phyloP scores from a whole-genome alignment of 2,113 vertebrate genomes.

The Donacobius atricapilla region DNA sequence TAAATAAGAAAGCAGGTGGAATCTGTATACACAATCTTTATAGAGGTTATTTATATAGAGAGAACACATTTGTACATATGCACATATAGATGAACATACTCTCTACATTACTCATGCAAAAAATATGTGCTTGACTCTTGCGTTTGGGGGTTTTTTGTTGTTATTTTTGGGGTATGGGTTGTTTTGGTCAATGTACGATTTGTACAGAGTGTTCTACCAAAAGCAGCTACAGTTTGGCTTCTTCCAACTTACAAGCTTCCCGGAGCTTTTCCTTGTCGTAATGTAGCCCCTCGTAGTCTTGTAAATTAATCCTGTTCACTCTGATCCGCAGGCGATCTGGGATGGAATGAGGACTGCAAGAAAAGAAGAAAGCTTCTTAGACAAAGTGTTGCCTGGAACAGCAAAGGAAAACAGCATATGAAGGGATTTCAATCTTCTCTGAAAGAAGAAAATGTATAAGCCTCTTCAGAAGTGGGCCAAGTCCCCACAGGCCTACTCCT shows the following conservation, averaged over 20 bases:
- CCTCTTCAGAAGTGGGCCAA: neutral
- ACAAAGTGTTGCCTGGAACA: neutral
- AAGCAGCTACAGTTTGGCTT: neutral
- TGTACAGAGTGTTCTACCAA: neutral
- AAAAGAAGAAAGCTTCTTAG: constrained; percentile 58
- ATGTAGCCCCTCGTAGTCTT: constrained; percentile 92
- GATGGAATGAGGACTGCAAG: constrained; percentile 88
- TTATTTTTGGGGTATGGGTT: neutral
- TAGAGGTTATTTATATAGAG: neutral
- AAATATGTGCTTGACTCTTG: neutral
- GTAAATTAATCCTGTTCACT: constrained; percentile 92
- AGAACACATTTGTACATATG: neutral
- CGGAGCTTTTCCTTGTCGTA: constrained; percentile 94
- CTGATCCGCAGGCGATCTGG: constrained; percentile 92
- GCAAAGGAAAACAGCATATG: neutral
- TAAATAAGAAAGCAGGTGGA: neutral
- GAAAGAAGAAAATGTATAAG: neutral
- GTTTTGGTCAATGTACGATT: neutral
- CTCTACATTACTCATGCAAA: neutral
- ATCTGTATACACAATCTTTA: neutral
- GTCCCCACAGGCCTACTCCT: neutral
- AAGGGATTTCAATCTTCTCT: neutral
- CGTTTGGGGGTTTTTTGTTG: fast-evolving
- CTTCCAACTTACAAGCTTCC: constrained; percentile 88
- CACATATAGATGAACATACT: neutral